A percentile compares a stretch with the other conserved stretches of the same genome.
Conservation (phyloP, 2,113 vertebrate species). For the Gila orcuttii region DNA sequence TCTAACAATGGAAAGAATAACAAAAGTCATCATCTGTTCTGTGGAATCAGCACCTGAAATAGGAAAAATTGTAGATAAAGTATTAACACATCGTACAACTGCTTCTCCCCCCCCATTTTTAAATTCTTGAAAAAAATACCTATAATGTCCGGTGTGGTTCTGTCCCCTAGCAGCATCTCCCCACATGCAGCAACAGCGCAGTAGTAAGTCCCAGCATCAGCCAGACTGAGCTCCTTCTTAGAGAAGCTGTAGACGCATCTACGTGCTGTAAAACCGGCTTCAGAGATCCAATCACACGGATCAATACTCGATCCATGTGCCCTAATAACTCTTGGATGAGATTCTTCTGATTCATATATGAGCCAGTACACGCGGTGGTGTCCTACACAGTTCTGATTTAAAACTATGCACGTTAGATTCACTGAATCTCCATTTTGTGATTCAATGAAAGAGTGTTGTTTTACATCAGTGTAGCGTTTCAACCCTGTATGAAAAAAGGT, state of each 20-base stretch:
- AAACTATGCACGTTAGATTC: constrained; percentile 60
- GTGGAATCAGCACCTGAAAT: constrained; percentile 33
- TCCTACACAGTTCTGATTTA: constrained; percentile 49
- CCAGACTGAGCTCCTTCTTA: constrained; percentile 45
- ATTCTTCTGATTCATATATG: constrained; percentile 15
- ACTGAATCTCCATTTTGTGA: constrained; percentile 58
- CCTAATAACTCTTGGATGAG: constrained; percentile 59
- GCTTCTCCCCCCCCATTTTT: not conserved
- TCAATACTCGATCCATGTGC: constrained; percentile 25
- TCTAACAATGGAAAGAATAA: constrained; percentile 52
- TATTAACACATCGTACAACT: not conserved
- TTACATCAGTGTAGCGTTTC: constrained; percentile 36
- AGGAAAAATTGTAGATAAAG: not conserved
- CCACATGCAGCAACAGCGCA: constrained; percentile 56
- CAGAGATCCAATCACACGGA: constrained; percentile 36
- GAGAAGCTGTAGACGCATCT: constrained; percentile 54
- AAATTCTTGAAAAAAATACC: constrained; percentile 38
- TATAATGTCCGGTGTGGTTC: constrained; percentile 47
- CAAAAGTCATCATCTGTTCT: constrained; percentile 30
- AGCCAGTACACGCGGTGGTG: constrained; percentile 67
- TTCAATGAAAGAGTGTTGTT: constrained; percentile 44
- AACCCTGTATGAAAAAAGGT: constrained; percentile 15
- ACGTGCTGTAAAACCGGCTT: constrained; percentile 34
- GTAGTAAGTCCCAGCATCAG: constrained; percentile 54
- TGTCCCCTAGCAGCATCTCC: constrained; percentile 51